A percentile compares a stretch with the other conserved stretches of the same genome.
Evolutionary conservation across 2,113 vertebrate species (phyloP).

Genomic region (Petrocephalus zakoni): DNA sequence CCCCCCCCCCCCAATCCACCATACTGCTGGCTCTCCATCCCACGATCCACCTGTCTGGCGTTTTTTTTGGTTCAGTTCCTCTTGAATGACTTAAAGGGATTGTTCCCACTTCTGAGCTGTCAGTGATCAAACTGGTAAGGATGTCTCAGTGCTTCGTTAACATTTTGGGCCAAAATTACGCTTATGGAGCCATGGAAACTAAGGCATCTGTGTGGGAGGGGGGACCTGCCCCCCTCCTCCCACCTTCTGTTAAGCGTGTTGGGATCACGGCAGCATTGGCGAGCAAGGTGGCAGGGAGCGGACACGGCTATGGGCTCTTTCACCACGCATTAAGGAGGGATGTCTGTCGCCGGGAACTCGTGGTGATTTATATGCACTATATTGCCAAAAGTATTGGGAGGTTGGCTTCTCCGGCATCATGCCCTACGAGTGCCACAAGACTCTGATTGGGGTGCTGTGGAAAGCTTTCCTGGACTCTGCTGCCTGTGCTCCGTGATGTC

Average conservation of each 20-base stretch:
- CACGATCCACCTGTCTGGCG: not conserved
- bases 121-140: not conserved
- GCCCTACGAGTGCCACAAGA: not conserved
- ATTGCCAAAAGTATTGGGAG: not conserved
- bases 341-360: not conserved
- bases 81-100: slow-evolving; percentile 1
- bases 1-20: not conserved
- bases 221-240: not conserved
- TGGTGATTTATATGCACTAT: not conserved
- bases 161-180: not conserved
- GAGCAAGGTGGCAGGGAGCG: not conserved
- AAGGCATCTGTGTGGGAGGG: not conserved
- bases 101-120: not conserved
- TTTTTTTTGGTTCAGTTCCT: not conserved
- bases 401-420: not conserved
- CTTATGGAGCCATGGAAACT: not conserved
- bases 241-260: not conserved
- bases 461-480: not conserved
- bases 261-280: not conserved
- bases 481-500: not conserved
- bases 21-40: not conserved
- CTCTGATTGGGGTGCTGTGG: not conserved
- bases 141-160: not conserved
- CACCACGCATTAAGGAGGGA: not conserved
- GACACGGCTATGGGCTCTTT: not conserved